Base-by-base conservation (phyloP, 2,113 vertebrate species). In the Ranitomeya variabilis region DNA sequence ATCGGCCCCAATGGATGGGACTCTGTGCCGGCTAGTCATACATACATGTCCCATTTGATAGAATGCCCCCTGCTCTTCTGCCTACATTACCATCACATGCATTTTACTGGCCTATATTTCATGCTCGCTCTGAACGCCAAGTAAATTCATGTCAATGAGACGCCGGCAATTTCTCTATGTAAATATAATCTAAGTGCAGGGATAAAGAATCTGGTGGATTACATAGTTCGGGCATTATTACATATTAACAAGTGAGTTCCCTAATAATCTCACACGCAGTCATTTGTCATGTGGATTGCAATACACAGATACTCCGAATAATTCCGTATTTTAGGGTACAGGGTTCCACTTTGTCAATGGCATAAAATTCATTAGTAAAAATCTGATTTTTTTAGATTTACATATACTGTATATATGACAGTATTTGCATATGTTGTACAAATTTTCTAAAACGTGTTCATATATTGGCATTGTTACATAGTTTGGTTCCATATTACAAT, bases 11-110 rank as follows among this genome's bases (percentile, higher is more conserved):
- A 37, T 18, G 31, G 60, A 83, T 66, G 37, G 80, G 64, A 31
- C 52, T 62, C 54, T 66, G 51, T 26, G 62, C 18, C 21, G 12
- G 31, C 26, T 31, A 23, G 51, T 54, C 66, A 84, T 84, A 64
- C n/a, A 26, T 23, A 54, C n/a, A 55, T 23, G 82, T 69, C n/a
- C 26, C n/a, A 69, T 84, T 67, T 69, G 82, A 84, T 84, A 69
- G 66, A 55, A 69, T 54, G 21, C 45, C 64, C 45, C 52, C 67
- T 71, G 64, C 82, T 71, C 64, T 51, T 11, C n/a, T 55, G 82
- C 64, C 82, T 84, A 54, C 64, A 84, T 84, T 84, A 84, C 55
- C 82, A 69, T 84, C 66, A 71, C 82, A 84, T 69, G 64, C 64
- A 71, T 84, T 84, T 69, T 71, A 45, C 51, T 31, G 13, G 45